These are phyloP conservation scores for Amphiprion ocellaris DNA, from an alignment of 2,113 vertebrate species.

Conservation along the genomic window DNA sequence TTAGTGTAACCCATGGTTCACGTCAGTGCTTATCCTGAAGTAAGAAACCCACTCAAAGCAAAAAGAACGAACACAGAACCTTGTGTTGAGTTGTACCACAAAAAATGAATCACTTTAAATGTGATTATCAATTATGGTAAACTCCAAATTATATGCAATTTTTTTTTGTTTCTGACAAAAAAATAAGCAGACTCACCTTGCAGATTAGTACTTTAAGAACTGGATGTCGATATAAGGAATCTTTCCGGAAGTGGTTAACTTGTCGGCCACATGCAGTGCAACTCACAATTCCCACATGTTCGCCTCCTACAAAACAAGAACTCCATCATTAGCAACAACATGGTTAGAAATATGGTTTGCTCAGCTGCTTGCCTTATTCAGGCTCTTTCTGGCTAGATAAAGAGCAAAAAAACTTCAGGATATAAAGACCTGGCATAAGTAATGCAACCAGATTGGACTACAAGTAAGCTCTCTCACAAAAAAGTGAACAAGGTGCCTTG, in stretches of 20 bases:
- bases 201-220: constrained; percentile 98
- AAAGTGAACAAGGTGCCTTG: neutral
- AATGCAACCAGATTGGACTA: neutral
- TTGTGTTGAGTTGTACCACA: neutral
- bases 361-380: neutral
- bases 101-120: neutral
- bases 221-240: constrained; percentile 95
- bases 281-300: constrained; percentile 93
- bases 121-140: no score
- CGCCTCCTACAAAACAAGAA: constrained; percentile 81
- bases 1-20: no score
- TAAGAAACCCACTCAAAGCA: neutral
- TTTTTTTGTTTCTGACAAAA: no score
- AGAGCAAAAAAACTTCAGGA: neutral
- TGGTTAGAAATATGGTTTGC: neutral
- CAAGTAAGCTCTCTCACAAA: neutral
- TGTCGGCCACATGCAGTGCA: constrained; percentile 98
- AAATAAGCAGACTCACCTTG: constrained; percentile 87
- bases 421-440: neutral
- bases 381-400: neutral
- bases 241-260: constrained; percentile 97
- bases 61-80: neutral
- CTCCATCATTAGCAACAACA: constrained; percentile 24
- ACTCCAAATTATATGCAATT: neutral
- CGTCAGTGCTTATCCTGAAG: neutral